Evolutionary conservation across 2,888 invertebrate genomes (phyloP), one percentile per base, ranked within the genome.

Genomic region (Corbicula japonica): DNA sequence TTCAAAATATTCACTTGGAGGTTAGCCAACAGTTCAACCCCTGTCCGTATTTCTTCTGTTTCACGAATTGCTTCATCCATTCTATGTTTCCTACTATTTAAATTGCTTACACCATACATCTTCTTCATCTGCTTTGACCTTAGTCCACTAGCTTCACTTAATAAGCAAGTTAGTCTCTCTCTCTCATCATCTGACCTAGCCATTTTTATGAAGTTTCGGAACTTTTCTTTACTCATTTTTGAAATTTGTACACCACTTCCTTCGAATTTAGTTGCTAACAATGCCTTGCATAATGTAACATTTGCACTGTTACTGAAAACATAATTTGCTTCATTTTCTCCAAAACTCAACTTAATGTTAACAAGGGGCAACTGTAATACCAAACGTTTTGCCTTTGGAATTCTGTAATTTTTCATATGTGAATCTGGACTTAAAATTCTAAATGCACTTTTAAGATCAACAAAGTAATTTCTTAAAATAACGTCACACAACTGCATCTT

Each of bases 381-480:
- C 32, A 50, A 46, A 46, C 63, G 63, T 50, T 63, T 63, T 63
- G 63, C 63, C 50, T 63, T 63, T 46, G 63, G 63, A 46, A 63
- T 63, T 63, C 63, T 46, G 50, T 50, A 65, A 65, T 65, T 65
- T 50, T 65, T 65, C 65, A 65, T 23, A 65, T 50, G 4, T 50
- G 65, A 65, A 65, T 65, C 50, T 15, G 65, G 65, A 63, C 63
- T 63, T 46, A 63, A 46, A 26, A 63, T 46, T 63, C 50, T 63
- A 63, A 46, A 63, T 63, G 63, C 63, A 50, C 48, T 46, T 63
- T 63, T 63, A 26, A 63, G 50, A 32, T 63, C 63, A 46, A 63
- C 34, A n/a, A 48, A 63, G 48, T 63, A 63, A 63, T 60, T 60
- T 34, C 32, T 34, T 15, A 38, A 60, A 30, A 60, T 32, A 60